Base-by-base conservation (phyloP, 2,113 vertebrate genomes). In the Micromys minutus region DNA sequence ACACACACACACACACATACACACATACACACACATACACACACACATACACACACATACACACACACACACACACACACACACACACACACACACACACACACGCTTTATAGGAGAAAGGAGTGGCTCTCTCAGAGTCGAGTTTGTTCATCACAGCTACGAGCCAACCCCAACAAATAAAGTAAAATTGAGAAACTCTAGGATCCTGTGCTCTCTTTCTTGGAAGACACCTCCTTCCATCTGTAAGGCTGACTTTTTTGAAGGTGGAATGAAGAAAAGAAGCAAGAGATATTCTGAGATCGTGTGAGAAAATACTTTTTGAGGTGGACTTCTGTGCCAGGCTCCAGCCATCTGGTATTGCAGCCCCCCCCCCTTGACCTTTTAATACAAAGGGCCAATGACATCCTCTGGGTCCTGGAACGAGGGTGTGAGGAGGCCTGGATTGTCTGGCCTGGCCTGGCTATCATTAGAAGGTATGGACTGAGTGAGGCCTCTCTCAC, bases 81-180 rank as follows among this genome's bases (percentile, higher is more conserved):
- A 24, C 34, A 11, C 12, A 39, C 17, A 6, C 0, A 39, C 16
- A 59, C 10, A 24, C 29, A 65, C 17, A 85, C 22, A n/a, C 1
- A 39, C 31, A 31, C 3, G 89, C 55, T 83, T 87, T 79, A 83
- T 15, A 76, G 36, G 42, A 87, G 80, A 87, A 86, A 36, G 59
- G 45, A 94, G 81, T 22, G 31, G 47, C 77, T 92, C 63, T 94
- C 81, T n/a, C 79, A 67, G 17, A 76, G 72, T 94, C 39, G 1
- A 67, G 75, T 93, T 95, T 97, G 71, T 34, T 95, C 81, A 89
- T 83, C 76, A 26, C 77, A 97, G 87, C 84, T 75, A 65, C 4
- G 89, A 90, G 79, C 57, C 75, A 92, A 92, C 39, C 79, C 81
- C 84, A 92, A 87, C 57, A 91, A 4, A 81, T 29, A 83, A 92